Conservation (phyloP, 2,888 invertebrate genomes). For the Bruchidius siliquastri region DNA sequence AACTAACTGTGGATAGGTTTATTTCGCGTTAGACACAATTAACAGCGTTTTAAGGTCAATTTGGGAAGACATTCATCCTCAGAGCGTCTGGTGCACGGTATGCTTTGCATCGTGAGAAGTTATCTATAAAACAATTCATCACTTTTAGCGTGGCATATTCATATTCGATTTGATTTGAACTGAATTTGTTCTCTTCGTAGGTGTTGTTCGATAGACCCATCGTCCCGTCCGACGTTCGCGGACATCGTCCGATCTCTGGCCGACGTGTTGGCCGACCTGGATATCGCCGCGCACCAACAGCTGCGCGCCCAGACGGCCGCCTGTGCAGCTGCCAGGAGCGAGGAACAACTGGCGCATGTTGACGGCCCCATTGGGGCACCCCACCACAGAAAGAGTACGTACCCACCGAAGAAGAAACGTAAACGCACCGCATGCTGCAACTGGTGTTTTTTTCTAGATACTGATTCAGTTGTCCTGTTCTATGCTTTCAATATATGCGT, state of each 20-base stretch:
- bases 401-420: conserved; percentile 7
- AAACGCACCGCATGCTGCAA: conserved; percentile 5
- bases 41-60: too few relatives aligned
- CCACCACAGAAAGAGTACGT: conserved; percentile 41
- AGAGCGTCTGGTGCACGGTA: too few relatives aligned
- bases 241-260: conserved; percentile 69
- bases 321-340: conserved; percentile 46
- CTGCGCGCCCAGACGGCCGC: conserved; percentile 33
- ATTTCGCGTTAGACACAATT: too few relatives aligned
- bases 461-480: conserved; percentile 7
- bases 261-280: conserved; percentile 51
- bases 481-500: background rate
- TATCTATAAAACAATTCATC: too few relatives aligned
- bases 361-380: conserved; percentile 34
- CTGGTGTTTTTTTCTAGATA: conserved; percentile 17
- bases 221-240: conserved; percentile 80
- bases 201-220: conserved; percentile 61
- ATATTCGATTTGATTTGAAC: background rate
- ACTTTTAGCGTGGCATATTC: too few relatives aligned
- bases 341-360: conserved; percentile 44
- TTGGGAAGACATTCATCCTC: too few relatives aligned
- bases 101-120: too few relatives aligned
- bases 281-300: conserved; percentile 32
- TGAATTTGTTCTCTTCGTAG: conserved; percentile 14
- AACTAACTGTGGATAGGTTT: too few relatives aligned